A percentile compares a stretch with the other conserved stretches of the same genome.
Evolutionary conservation across 2,888 invertebrate genomes (phyloP).

Genomic region (Malthinus flaveolus): DNA sequence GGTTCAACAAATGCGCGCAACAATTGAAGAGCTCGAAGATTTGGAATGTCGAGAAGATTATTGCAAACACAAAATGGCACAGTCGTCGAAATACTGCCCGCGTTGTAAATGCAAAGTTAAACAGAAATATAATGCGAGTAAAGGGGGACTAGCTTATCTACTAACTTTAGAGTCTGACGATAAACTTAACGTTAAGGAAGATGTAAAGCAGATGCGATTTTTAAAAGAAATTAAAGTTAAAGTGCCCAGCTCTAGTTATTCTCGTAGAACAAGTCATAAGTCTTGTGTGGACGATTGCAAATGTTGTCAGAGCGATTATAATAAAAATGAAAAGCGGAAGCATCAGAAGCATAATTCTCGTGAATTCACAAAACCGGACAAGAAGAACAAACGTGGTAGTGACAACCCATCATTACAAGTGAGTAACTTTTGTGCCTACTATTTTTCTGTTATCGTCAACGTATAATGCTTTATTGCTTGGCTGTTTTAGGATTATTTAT

Average conservation of each 20-base stretch:
- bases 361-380: constrained; percentile 1
- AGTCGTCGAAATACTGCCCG: constrained; percentile 14
- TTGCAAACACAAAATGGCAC: constrained; percentile 31
- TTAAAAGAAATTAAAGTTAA: constrained; percentile 43
- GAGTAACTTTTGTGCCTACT: constrained; percentile 29
- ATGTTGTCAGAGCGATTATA: constrained; percentile 16
- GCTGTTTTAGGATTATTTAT: constrained; percentile 72
- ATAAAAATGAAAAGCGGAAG: background rate
- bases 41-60: constrained; percentile 36
- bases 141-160: constrained; percentile 30
- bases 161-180: constrained; percentile 29
- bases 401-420: constrained; percentile 36
- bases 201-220: constrained; percentile 20
- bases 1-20: constrained; percentile 26
- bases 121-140: constrained; percentile 13
- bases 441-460: constrained; percentile 44
- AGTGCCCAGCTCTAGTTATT: constrained; percentile 30
- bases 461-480: too few relatives aligned
- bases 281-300: constrained; percentile 29
- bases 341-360: background rate
- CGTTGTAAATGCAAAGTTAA: constrained; percentile 17
- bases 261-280: background rate
- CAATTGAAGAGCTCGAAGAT: constrained; percentile 53
- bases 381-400: constrained; percentile 8
- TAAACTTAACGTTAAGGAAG: constrained; percentile 14